Conservation (phyloP, 2,113 vertebrate genomes). For the Thunnus thynnus region DNA sequence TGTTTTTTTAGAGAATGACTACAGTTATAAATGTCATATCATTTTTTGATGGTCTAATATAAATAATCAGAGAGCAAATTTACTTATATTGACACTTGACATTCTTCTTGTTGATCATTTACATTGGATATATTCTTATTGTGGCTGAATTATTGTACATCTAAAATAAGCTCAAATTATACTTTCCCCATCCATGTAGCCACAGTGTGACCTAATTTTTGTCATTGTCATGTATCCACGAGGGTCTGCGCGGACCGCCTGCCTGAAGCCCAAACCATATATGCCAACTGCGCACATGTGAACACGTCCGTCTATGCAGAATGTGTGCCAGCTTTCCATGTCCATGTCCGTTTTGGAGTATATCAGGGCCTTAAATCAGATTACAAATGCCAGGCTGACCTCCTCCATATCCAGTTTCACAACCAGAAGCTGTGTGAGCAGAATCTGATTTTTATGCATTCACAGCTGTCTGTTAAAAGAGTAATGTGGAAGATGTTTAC, state of each 20-base stretch:
- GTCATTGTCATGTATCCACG: not conserved
- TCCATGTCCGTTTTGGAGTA: not conserved
- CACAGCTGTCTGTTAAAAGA: not conserved
- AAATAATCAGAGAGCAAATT: not conserved
- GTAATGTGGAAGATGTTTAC: not conserved
- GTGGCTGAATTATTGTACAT: not conserved
- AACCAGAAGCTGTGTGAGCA: not conserved
- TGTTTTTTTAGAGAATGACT: not conserved
- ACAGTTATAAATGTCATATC: not conserved
- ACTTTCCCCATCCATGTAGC: not conserved
- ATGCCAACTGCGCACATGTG: too few species aligned
- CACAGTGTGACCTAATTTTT: not conserved
- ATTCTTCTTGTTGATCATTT: not conserved
- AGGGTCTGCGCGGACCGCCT: not conserved
- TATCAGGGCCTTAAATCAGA: not conserved
- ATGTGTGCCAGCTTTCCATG: not conserved
- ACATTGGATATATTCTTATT: not conserved
- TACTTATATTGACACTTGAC: not conserved
- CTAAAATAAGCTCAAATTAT: not conserved
- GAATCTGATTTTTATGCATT: not conserved
- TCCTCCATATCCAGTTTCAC: not conserved
- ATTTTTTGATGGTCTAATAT: not conserved
- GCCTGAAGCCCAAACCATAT: not conserved
- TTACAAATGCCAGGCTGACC: not conserved
- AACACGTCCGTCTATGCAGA: not conserved